phyloP scores from a whole-genome alignment of 2,888 invertebrate species.

The Torymus auratus region DNA sequence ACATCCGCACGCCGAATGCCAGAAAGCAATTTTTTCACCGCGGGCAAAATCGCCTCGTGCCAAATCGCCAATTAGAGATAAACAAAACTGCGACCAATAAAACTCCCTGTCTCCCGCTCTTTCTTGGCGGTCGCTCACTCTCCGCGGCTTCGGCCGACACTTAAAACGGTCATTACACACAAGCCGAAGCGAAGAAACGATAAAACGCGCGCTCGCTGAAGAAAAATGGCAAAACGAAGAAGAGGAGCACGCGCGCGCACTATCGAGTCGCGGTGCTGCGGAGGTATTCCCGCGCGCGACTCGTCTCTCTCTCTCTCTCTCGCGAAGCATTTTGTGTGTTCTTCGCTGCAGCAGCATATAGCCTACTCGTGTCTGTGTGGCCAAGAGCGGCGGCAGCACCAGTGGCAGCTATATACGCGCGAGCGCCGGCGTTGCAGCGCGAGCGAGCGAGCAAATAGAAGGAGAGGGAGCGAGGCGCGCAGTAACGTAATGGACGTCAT shows the following conservation, averaged over 20 bases:
- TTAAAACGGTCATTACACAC: constrained; percentile 55
- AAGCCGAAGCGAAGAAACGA: constrained; percentile 48
- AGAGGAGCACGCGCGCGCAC: not conserved
- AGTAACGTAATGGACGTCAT: constrained; percentile 77
- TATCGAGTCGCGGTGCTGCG: constrained; percentile 26
- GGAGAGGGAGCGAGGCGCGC: constrained; percentile 68
- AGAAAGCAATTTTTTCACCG: constrained; percentile 24
- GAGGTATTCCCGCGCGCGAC: constrained; percentile 13
- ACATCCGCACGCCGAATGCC: constrained; percentile 18
- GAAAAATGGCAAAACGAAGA: constrained; percentile 50
- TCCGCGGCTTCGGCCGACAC: constrained; percentile 39
- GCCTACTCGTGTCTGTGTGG: constrained; percentile 60
- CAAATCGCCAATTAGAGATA: constrained; percentile 59
- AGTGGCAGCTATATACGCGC: constrained; percentile 26
- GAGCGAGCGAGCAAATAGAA: constrained; percentile 3
- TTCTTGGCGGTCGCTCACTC: constrained; percentile 15
- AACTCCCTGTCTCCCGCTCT: constrained; percentile 31
- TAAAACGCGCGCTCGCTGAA: constrained; percentile 26
- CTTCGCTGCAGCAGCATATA: constrained; percentile 14
- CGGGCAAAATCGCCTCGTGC: constrained; percentile 39
- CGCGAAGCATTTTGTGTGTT: constrained; percentile 60
- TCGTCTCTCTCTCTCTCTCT: constrained; percentile 17
- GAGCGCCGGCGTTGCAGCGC: constrained; percentile 21
- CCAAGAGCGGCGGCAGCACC: constrained; percentile 48
- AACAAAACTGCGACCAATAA: constrained; percentile 57